phyloP scores from a whole-genome alignment of 2,797 vertebrate species.

The Cyprinella venusta region DNA sequence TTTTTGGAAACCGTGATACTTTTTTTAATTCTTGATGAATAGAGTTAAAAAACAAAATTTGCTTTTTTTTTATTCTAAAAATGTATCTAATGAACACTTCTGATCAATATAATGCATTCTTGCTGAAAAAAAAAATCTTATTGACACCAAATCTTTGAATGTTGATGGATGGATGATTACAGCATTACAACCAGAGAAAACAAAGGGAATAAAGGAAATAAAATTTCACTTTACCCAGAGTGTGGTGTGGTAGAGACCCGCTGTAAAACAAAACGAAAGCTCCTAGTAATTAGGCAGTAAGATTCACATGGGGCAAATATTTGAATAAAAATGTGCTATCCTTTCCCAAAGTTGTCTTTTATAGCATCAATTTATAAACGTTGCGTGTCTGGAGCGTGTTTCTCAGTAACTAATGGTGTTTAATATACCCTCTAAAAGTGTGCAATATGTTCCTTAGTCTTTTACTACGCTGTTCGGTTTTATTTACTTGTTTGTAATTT shows the following conservation, averaged over 20 bases:
- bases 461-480: constrained; percentile 55
- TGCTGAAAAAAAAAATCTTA: neutral
- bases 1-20: too few relatives aligned
- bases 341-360: constrained; percentile 41
- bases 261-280: constrained; percentile 29
- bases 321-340: constrained; percentile 32
- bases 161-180: neutral
- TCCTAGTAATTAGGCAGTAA: constrained; percentile 34
- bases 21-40: too few relatives aligned
- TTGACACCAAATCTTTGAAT: neutral
- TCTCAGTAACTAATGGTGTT: constrained; percentile 50
- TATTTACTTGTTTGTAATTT: constrained; percentile 48
- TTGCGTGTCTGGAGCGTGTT: constrained; percentile 57
- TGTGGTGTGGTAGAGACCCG: neutral
- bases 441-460: constrained; percentile 53
- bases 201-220: neutral
- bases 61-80: too few relatives aligned
- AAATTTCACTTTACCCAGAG: constrained; percentile 12
- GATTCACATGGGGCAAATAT: constrained; percentile 34
- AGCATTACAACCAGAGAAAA: neutral
- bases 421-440: constrained; percentile 51
- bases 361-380: constrained; percentile 47
- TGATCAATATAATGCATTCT: neutral
- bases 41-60: too few relatives aligned
- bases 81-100: neutral